These are phyloP conservation scores for Thymelicus sylvestris DNA, from an alignment of 2,888 invertebrate species.

Conservation along the genomic window DNA sequence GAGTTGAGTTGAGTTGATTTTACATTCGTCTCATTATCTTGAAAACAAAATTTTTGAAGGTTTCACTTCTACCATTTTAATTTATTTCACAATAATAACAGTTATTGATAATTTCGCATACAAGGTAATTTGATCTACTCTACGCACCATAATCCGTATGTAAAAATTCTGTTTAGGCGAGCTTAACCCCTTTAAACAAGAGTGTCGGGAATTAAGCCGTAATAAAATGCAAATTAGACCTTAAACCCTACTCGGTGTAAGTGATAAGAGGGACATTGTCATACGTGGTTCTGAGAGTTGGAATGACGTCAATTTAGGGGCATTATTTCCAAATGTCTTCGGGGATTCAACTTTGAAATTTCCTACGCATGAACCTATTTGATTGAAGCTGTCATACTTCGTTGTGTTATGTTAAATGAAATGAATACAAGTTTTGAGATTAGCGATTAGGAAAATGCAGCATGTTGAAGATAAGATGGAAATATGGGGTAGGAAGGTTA, in stretches of 20 bases:
- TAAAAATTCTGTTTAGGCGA: constrained; percentile 59
- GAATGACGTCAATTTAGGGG: constrained; percentile 3
- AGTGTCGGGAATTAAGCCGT: constrained; percentile 63
- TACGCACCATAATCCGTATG: constrained; percentile 18
- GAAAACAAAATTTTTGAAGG: too few species aligned
- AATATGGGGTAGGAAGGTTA: too few species aligned
- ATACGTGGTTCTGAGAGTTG: constrained; percentile 3
- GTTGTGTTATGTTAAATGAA: not conserved
- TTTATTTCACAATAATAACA: not conserved
- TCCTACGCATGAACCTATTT: not conserved
- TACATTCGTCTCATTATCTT: too few species aligned
- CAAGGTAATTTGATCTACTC: not conserved
- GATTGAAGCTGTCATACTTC: not conserved
- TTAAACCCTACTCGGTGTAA: constrained; percentile 53
- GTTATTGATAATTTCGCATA: not conserved
- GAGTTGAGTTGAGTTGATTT: too few species aligned
- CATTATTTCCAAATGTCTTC: not conserved
- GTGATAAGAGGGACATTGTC: constrained; percentile 42
- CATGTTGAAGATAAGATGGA: too few species aligned
- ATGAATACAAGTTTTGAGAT: not conserved
- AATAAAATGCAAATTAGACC: constrained; percentile 75
- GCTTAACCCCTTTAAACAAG: constrained; percentile 53
- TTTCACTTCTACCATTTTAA: too few species aligned
- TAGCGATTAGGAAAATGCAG: too few species aligned
- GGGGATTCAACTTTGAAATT: constrained; percentile 3